Conservation (phyloP, 2,113 vertebrate species). For the Pionites leucogaster region DNA sequence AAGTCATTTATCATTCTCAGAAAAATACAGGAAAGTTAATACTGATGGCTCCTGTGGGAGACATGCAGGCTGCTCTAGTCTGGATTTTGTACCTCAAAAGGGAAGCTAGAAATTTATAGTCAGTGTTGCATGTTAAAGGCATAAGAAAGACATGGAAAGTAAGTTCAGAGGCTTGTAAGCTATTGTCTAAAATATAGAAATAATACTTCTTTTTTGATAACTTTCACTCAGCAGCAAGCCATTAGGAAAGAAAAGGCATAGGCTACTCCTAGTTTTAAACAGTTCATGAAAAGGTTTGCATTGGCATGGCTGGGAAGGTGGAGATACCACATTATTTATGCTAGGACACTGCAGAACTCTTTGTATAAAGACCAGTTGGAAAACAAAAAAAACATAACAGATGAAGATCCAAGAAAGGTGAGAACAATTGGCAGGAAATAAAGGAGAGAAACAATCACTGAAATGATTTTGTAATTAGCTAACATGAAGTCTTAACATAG, state of each 20-base stretch:
- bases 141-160: neutral
- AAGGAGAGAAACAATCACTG: neutral
- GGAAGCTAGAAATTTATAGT: neutral
- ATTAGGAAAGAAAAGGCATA: neutral
- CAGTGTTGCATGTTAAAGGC: accelerated
- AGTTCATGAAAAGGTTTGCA: neutral
- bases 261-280: neutral
- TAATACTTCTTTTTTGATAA: neutral
- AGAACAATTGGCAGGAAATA: neutral
- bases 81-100: neutral
- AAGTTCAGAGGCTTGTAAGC: neutral
- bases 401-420: neutral
- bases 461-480: neutral
- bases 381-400: neutral
- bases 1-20: neutral
- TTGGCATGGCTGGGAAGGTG: neutral
- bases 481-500: neutral
- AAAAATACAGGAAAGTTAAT: neutral
- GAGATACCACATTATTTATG: neutral
- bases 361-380: neutral
- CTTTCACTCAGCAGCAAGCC: neutral
- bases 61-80: neutral
- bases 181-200: neutral
- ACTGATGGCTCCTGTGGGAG: accelerated
- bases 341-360: neutral